phyloP scores from a whole-genome alignment of 2,888 invertebrate species.

The Netelia inedita region DNA sequence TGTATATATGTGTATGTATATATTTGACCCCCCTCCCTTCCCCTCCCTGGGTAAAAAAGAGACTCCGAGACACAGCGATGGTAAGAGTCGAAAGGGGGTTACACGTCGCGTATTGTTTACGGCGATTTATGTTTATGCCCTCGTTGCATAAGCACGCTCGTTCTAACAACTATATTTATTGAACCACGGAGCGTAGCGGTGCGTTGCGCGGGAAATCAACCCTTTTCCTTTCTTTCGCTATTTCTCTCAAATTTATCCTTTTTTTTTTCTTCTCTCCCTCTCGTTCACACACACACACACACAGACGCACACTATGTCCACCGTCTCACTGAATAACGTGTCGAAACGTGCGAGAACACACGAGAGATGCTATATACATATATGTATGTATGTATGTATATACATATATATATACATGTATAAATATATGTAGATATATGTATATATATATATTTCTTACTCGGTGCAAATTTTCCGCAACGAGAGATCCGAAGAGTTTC shows the following conservation, averaged over 20 bases:
- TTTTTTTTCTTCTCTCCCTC: not conserved
- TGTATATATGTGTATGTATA: conserved; percentile 12
- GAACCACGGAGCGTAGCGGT: conserved; percentile 8
- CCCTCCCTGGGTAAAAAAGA: conserved; percentile 21
- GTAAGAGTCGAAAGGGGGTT: conserved; percentile 43
- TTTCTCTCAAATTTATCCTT: not conserved
- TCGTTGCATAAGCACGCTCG: conserved; percentile 65
- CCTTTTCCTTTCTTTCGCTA: conserved; percentile 10
- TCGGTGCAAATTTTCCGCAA: conserved; percentile 8
- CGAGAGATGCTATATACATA: not conserved
- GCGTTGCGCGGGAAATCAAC: not conserved
- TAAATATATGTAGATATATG: not conserved
- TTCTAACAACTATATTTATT: conserved; percentile 26
- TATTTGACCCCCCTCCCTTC: conserved; percentile 11
- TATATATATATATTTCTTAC: not conserved
- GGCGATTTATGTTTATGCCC: conserved; percentile 62
- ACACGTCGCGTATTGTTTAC: conserved; percentile 66
- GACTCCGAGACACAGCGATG: conserved; percentile 8
- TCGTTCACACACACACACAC: conserved; percentile 6
- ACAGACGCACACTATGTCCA: not conserved
- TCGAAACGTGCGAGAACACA: conserved; percentile 3
- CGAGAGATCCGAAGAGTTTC: conserved; percentile 21
- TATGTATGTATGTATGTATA: not conserved
- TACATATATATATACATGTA: not conserved
- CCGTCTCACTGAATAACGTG: not conserved